Base-by-base conservation (phyloP, 2,888 invertebrate genomes). In the Drosophila prostipennis region DNA sequence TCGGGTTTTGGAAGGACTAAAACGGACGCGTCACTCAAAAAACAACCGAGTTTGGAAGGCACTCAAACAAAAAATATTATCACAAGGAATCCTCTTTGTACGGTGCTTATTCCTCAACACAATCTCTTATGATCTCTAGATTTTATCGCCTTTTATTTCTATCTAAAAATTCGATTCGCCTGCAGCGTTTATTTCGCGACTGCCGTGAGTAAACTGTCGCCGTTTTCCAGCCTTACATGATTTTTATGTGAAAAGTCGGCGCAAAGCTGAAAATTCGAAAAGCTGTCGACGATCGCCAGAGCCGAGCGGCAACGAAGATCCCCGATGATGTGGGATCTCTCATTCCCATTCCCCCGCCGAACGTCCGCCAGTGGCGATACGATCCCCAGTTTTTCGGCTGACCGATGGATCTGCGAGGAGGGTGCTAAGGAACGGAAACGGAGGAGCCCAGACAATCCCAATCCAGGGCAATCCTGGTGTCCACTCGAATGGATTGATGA, bases 121-220 rank as follows among this genome's bases (percentile, higher is more conserved):
- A 14, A 39, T 39, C 14, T 39, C 39, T 39, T 39, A 11, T 34
- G 34, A 34, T 34, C 34, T 34, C 11, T 11, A 1, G 4, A 11
- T 34, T 34, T 5, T 26, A 37, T 29, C 6, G 29, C 26, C 2
- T 26, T 29, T 29, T 6, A 7, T 7, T 0, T 6, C 7, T 29
- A 7, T 7, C 29, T 3, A 29, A 29, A 7, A 29, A 29, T 7
- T 29, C 72, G 26, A 78, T 76, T 75, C 54, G 65, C 45, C 77
- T 77, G 79, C 56, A 77, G 77, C 78, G 80, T 77, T 63, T 26
- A 4, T 68, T 70, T 79, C 79, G 82, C 84, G 80, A 78, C 80
- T 86, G 87, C 84, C 89, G 84, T 80, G 89, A 65, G 84, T 87
- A 82, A 90, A 90, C 91, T 90, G 90, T 90, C 90, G 90, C 89